Base-by-base conservation (phyloP, 2,113 vertebrate genomes). In the Archilochus colubris region DNA sequence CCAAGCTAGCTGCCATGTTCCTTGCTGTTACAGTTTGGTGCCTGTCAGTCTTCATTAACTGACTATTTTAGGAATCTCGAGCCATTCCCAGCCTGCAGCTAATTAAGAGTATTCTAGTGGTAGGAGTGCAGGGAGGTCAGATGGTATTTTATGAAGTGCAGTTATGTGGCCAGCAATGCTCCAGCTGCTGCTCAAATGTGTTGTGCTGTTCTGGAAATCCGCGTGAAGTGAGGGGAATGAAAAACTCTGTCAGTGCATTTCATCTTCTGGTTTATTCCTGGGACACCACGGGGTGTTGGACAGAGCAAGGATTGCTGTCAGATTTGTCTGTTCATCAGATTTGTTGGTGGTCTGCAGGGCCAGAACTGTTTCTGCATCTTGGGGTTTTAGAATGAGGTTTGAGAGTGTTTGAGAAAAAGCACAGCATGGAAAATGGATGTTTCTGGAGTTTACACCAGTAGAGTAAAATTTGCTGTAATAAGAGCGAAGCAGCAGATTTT, bases 81-180 rank as follows among this genome's bases (percentile, higher is more conserved):
- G 69, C 79, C 89, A 67, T 93, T 86, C 78, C 94, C 92, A 80
- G 76, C 58, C 68, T 90, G 57, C 79, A 51, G 86, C 96, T 97
- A 97, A 97, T 95, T 91, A 96, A 91, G 89, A 66, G 57, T 13
- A 30, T 89, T 94, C 75, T 74, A 88, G 89, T 77, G 73, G 20
- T 15, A 93, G 79, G 84, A 76, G 85, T 90, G 82, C 88, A 88
- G 91, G 91, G 79, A 96, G 96, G 93, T 97, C 93, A 96, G 93
- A 78, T 89, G 63, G 92, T 95, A 30, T 94, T 95, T 95, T 86
- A 75, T 89, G 94, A 94, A 96, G 96, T 58, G 54, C 74, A 92
- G 67, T 94, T 87, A 82, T 59, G 88, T 90, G 95, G 95, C 97
- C 95, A 94, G 94, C 91, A 97, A 31, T 82, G 89, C 78, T 96